Base-by-base conservation (phyloP, 1,140 invertebrate genomes). In the Anthonomus grandis region DNA sequence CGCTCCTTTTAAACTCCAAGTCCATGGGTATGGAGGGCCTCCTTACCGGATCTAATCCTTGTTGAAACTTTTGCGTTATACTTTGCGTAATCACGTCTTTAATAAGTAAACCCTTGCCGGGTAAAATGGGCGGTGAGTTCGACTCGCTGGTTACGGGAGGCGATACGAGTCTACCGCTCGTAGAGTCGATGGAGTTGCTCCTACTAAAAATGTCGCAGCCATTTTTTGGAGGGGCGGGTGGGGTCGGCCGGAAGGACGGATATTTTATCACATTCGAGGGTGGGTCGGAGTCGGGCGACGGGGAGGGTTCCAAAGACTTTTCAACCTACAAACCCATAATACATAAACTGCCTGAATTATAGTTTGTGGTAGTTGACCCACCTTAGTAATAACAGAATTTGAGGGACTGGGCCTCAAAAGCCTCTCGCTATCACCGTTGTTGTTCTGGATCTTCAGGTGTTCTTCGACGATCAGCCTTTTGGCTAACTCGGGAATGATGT, bases 161-260 rank as follows among this genome's bases (percentile, higher is more conserved):
- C 24, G 72, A 75, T 19, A 67, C 60, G 70, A 76, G 53, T 68
- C 65, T 70, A 34, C 64, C 18, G 45, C 36, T 41, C 27, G 62
- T 49, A 8, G 53, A 22, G 42, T 64, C 54, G 12, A 54, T 10
- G 9, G 50, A 59, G 38, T 49, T 71, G 73, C 57, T 39, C 12
- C 52, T 34, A 68, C 71, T 46, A 74, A 73, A 24, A 64, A 64
- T 60, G 62, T 81, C 69, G 69, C 83, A 78, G 59, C 84, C 80
- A 61, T 85, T 86, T 62, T 83, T 79, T 60, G 78, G 84, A 71
- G 21, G 24, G n/a, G 72, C 81, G 27, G 85, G 81, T 71, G 72
- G 81, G 36, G 85, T 82, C 52, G 89, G 87, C 70, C 88, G 90
- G 77, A 89, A 94, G 83, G 89, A 92, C 81, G 91, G 91, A 87